Evolutionary conservation across 2,888 invertebrate genomes (phyloP).

Genomic region (Cancer borealis): DNA sequence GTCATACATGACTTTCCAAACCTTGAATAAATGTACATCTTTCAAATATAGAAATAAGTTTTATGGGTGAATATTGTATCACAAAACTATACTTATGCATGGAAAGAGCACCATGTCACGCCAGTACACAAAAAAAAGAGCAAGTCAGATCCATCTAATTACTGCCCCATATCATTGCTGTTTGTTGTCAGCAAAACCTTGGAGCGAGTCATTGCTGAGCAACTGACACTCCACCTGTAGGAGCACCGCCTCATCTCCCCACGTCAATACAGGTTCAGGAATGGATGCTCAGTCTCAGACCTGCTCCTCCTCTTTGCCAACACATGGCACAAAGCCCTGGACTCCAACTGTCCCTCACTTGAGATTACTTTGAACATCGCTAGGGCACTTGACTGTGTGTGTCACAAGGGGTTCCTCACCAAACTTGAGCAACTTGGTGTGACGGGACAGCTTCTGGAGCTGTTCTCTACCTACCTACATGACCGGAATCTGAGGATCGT

Average conservation of each 20-base stretch:
- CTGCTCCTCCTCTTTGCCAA: not conserved
- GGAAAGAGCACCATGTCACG: not conserved
- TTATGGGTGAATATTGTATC: not conserved
- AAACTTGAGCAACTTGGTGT: not conserved
- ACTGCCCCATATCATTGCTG: not conserved
- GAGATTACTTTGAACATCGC: not conserved
- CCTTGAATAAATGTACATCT: too few species aligned
- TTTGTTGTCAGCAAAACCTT: not conserved
- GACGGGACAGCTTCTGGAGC: not conserved
- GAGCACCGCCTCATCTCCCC: not conserved
- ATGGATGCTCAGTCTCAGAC: not conserved
- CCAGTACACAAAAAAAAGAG: constrained; percentile 20
- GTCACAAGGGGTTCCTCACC: constrained; percentile 24
- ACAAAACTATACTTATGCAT: not conserved
- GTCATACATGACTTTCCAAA: not conserved
- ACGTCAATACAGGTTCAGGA: not conserved
- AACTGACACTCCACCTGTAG: not conserved
- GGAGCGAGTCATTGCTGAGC: not conserved
- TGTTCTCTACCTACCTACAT: not conserved
- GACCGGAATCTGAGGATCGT: not conserved
- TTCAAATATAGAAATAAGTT: not conserved
- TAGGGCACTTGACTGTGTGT: not conserved
- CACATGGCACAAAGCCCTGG: not conserved
- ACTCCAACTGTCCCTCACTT: not conserved
- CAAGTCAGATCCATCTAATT: not conserved